phyloP scores from a whole-genome alignment of 2,797 vertebrate species.

The Rhabdophis nuchalis region DNA sequence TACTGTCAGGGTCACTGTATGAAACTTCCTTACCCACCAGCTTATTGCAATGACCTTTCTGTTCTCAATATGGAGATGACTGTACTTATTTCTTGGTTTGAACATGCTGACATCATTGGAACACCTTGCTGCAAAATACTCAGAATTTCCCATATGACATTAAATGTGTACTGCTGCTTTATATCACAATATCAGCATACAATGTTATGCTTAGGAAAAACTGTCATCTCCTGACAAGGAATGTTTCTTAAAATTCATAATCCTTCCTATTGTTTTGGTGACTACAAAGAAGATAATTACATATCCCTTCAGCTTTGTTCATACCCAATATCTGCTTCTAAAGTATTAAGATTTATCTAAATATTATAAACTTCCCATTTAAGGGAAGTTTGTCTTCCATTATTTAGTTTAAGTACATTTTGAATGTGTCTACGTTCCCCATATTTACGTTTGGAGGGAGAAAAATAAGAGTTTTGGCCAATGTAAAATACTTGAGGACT shows the following conservation, averaged over 20 bases:
- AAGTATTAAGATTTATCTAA: background rate
- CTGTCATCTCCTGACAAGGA: background rate
- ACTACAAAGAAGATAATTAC: background rate
- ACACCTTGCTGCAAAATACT: background rate
- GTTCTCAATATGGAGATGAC: background rate
- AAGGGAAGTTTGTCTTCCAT: background rate
- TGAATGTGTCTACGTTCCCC: background rate
- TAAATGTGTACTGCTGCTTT: background rate
- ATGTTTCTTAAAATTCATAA: background rate
- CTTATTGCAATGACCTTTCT: slow-evolving; percentile 29
- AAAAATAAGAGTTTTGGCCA: background rate
- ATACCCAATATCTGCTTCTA: background rate
- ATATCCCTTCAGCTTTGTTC: background rate
- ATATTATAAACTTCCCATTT: background rate
- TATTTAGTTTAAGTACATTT: background rate
- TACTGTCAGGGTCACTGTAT: slow-evolving; percentile 37
- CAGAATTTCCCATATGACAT: background rate
- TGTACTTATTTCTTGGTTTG: background rate
- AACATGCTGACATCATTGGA: background rate
- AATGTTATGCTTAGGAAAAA: background rate
- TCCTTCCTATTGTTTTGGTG: background rate
- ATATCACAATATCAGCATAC: background rate
- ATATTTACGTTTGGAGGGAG: background rate
- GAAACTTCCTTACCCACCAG: slow-evolving; percentile 35
- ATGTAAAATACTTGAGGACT: background rate